Evolutionary conservation across 2,113 vertebrate species (phyloP), one percentile per base, ranked within the genome.

Genomic region (Catharus minimus): DNA sequence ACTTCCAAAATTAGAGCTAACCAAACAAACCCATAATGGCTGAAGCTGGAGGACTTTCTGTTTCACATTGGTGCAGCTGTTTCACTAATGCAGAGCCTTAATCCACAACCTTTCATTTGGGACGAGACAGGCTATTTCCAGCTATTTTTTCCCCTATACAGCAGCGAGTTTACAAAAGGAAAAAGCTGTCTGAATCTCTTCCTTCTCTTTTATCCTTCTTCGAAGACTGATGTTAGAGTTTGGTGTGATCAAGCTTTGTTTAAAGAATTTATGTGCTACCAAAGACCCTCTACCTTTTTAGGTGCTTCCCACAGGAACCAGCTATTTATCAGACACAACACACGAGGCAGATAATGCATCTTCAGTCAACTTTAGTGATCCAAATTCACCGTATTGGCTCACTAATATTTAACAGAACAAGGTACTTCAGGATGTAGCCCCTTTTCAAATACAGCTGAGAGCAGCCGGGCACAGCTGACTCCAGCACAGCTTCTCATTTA

Each of bases 111-210:
- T 82, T 90, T 87, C 93, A 88, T 82, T 95, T 61, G 9, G 18
- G 27, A 71, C 3, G 27, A 95, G 94, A 91, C 93, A 58, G 65
- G 41, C 89, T 95, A 94, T 94, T 97, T 92, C 95, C 75, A 94
- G 94, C 82, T 85, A 82, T 60, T 93, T 89, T 91, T 77, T 55
- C 77, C 77, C 82, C 90, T 85, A 75, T 92, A 94, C 92, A 97
- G 88, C 75, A 86, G 80, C 2, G 22, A 90, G 93, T 97, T 95
- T 96, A 93, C 89, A 86, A 90, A 95, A 96, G 93, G 93, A 97
- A 97, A 89, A 88, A 92, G 62, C 79, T 88, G 94, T 96, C 95
- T 97, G 90, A 95, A 96, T 87, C 47, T 76, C 95, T 96, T 97
- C 89, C 89, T 96, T 68, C 66, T 90, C 89, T 89, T 96, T 95